Evolutionary conservation across 2,113 vertebrate genomes (phyloP).

Genomic region (Nipponia nippon): DNA sequence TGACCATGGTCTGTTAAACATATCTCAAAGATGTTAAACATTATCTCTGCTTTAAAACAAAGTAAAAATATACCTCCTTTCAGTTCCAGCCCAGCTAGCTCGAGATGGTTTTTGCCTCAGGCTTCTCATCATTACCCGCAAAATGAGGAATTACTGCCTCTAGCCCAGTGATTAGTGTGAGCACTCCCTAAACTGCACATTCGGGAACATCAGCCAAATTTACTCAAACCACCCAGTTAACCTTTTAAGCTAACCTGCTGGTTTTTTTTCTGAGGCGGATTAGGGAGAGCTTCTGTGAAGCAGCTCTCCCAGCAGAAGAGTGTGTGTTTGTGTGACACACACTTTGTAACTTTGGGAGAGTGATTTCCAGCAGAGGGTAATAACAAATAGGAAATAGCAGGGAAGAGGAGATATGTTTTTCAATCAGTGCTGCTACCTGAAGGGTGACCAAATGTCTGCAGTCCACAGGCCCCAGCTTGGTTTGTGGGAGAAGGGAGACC

Average conservation of each 20-base stretch:
- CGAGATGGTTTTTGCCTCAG: not conserved
- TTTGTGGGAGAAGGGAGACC: not conserved
- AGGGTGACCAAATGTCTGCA: not conserved
- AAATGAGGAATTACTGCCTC: not conserved
- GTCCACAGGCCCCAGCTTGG: not conserved
- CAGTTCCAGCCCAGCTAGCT: not conserved
- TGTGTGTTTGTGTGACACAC: not conserved
- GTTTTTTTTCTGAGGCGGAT: not conserved
- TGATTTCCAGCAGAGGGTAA: not conserved
- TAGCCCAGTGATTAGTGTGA: not conserved
- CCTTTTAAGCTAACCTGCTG: not conserved
- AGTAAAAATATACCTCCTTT: not conserved
- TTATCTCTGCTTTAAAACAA: not conserved
- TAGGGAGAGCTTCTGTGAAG: not conserved
- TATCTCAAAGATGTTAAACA: not conserved
- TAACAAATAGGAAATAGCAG: not conserved
- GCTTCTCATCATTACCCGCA: not conserved
- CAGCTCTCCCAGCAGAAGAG: not conserved
- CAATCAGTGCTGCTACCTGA: not conserved
- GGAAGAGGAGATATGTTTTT: not conserved
- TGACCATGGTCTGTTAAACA: not conserved
- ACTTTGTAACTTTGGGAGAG: rapidly evolving
- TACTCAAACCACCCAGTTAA: not conserved
- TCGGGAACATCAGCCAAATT: not conserved
- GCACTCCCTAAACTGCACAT: not conserved